phyloP scores from a whole-genome alignment of 1,140 invertebrate species.

The Caenorhabditis latens region DNA sequence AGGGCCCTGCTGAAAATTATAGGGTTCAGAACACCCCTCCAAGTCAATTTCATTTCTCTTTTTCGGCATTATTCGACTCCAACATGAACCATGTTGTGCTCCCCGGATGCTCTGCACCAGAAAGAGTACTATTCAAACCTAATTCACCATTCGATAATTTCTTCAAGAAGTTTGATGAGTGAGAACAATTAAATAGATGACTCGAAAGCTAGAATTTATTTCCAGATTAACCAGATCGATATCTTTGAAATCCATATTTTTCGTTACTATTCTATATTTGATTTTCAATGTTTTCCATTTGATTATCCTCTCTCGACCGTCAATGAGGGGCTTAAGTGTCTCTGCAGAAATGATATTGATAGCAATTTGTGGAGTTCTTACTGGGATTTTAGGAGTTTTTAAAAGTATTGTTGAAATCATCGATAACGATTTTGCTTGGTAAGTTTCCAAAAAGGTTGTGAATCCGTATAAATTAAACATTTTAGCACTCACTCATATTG shows the following conservation, averaged over 20 bases:
- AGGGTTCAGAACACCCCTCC: too few relatives aligned
- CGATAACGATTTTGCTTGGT: neutral
- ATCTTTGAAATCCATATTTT: neutral
- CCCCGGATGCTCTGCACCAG: neutral
- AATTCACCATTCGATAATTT: constrained; percentile 10
- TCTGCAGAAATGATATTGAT: constrained; percentile 19
- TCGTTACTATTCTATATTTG: constrained; percentile 5
- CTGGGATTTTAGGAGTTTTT: neutral
- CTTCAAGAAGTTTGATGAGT: constrained; percentile 28
- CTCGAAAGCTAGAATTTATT: neutral
- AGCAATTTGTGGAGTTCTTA: constrained; percentile 27
- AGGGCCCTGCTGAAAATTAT: too few relatives aligned
- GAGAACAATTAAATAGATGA: neutral
- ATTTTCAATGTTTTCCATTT: constrained; percentile 18
- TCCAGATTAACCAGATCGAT: constrained; percentile 5
- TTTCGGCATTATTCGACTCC: neutral
- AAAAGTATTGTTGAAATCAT: constrained; percentile 5
- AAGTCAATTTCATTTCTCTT: neutral
- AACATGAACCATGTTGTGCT: constrained; percentile 5
- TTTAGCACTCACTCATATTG: constrained; percentile 15
- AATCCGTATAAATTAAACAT: neutral
- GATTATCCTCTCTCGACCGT: neutral
- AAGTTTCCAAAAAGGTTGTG: neutral
- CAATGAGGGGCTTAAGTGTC: neutral
- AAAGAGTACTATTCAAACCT: neutral